phyloP scores from a whole-genome alignment of 2,888 invertebrate species.

The Digitonthophagus gazella region DNA sequence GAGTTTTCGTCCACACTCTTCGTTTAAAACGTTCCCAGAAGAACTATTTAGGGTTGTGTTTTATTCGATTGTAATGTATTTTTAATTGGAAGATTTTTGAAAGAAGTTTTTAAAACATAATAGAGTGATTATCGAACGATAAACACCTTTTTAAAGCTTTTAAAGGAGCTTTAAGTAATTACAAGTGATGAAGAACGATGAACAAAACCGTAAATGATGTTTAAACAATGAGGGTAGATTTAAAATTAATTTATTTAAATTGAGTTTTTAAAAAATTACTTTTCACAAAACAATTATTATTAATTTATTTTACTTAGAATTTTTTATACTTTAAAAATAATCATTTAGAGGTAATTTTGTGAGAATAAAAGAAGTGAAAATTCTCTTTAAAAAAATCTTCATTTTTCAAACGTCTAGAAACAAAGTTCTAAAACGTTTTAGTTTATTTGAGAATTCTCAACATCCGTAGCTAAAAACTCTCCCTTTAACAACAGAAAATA shows the following conservation, averaged over 20 bases:
- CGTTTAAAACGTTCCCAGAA: not conserved
- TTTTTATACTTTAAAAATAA: no score
- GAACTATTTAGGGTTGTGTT: not conserved
- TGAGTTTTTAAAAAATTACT: no score
- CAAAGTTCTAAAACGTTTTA: not conserved
- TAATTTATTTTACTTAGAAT: no score
- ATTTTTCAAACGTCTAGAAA: not conserved
- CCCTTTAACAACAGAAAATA: not conserved
- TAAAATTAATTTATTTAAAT: no score
- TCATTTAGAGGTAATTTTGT: no score
- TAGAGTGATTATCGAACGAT: not conserved
- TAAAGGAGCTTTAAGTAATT: not conserved
- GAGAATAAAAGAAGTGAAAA: not conserved
- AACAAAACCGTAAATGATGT: not conserved
- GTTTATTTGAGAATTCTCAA: not conserved
- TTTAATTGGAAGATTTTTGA: not conserved
- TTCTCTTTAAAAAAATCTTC: not conserved
- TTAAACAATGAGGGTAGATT: no score
- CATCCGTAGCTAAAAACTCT: not conserved
- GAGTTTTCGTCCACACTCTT: not conserved
- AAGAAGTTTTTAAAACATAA: not conserved
- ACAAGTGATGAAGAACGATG: not conserved
- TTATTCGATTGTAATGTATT: not conserved
- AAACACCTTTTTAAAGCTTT: no score
- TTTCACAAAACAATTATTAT: no score